Base-by-base conservation (phyloP, 2,113 vertebrate species). In the Neogale vison region DNA sequence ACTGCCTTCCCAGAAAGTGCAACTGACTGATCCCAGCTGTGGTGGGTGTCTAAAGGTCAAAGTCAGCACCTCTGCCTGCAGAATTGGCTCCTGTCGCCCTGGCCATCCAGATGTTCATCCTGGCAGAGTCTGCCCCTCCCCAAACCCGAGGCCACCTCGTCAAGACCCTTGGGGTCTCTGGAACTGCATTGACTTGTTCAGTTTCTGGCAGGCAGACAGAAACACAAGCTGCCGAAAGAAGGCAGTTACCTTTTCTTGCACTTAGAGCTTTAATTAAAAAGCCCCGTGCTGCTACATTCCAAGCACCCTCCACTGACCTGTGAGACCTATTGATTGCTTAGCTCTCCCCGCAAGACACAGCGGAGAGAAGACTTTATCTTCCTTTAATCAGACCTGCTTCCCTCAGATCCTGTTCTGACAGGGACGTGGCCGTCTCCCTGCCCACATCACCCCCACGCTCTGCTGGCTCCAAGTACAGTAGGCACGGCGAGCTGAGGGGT, bases 201-300 rank as follows among this genome's bases (percentile, higher is more conserved):
- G 31, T 81, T 55, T 83, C 98, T 92, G 93, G 29, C 97, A 96
- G 87, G 87, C 90, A 79, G 90, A 11, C 71, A 77, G 87, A 69
- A 59, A 55, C 6, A 1, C 87, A 36, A 15, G 47, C 82, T 90
- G 86, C 74, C 47, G 55, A 77, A 94, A 71, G 50, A 76, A 96
- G 52, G 87, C 79, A 8, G 81, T n/a, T 88, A 63, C 94, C 88
- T 92, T 69, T 94, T 29, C 93, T 93, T 0, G 0, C 93, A 81
- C 83, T 77, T 77, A 80, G 0, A 47, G 84, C 95, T 97, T 97
- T 97, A 97, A 97, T 97, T 96, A 93, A 96, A 97, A 95, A 97
- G 95, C 95, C 59, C 57, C 2, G 6, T 9, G 57, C 91, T 29
- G 84, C 96, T 84, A 24, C 91, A 88, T 26, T n/a, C 61, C 85